phyloP scores from a whole-genome alignment of 2,113 vertebrate species.

The Oreocharis arfaki region DNA sequence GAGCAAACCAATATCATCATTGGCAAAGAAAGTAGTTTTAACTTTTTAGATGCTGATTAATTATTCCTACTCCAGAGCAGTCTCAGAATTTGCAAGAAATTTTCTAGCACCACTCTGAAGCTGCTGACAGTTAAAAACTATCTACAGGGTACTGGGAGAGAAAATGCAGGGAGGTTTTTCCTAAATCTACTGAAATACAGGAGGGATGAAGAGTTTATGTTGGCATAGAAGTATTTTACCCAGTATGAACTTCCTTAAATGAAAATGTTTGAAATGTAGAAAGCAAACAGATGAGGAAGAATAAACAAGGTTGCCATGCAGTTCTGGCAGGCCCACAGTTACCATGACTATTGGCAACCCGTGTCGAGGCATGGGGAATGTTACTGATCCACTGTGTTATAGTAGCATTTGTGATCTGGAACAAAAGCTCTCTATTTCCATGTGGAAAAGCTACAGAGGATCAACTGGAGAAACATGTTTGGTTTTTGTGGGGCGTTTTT shows the following conservation, averaged over 20 bases:
- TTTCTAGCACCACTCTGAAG: background rate
- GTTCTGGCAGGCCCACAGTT: background rate
- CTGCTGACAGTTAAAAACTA: background rate
- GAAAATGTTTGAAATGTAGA: background rate
- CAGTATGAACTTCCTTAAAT: background rate
- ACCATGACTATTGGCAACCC: background rate
- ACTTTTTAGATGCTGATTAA: background rate
- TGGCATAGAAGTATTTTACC: background rate
- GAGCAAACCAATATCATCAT: background rate
- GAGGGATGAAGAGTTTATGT: background rate
- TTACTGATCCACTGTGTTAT: background rate
- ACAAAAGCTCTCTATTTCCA: background rate
- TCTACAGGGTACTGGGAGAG: background rate
- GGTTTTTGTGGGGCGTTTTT: background rate
- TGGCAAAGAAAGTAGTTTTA: background rate
- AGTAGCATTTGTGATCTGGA: background rate
- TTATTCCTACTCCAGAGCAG: background rate
- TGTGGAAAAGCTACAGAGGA: background rate
- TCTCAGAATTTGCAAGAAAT: background rate
- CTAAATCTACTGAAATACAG: background rate
- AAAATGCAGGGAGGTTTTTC: background rate
- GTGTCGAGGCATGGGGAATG: background rate
- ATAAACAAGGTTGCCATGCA: background rate
- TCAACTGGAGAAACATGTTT: background rate
- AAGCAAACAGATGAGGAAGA: background rate